Evolutionary conservation across 2,888 invertebrate genomes (phyloP).

Genomic region (Plagiodera versicolora): DNA sequence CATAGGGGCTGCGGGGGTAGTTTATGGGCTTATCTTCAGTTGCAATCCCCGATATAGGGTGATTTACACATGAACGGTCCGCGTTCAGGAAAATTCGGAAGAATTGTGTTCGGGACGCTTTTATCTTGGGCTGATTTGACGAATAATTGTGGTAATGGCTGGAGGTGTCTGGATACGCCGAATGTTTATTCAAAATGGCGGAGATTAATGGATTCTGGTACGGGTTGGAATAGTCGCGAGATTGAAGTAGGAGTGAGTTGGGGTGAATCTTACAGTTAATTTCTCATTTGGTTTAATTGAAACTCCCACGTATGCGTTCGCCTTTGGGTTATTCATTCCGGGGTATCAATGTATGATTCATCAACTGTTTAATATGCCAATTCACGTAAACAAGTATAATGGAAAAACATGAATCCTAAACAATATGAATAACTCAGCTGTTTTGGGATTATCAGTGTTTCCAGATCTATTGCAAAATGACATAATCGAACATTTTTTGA

Average conservation of each 20-base stretch:
- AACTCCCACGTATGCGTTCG: no score
- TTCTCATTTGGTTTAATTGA: not conserved
- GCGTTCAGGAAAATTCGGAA: not conserved
- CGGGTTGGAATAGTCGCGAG: not conserved
- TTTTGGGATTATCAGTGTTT: no score
- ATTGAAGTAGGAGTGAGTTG: not conserved
- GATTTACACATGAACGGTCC: conserved; percentile 18
- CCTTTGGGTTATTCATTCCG: no score
- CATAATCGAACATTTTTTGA: no score
- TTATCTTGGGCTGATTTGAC: conserved; percentile 21
- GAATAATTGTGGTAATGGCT: conserved; percentile 23
- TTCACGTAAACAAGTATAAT: no score
- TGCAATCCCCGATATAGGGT: conserved; percentile 27
- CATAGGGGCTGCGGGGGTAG: conserved; percentile 22
- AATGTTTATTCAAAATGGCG: conserved; percentile 3
- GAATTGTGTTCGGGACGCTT: not conserved
- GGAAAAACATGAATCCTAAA: no score
- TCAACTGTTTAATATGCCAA: no score
- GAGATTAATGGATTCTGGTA: not conserved
- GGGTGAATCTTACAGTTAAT: not conserved
- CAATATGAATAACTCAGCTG: no score
- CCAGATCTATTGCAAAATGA: no score
- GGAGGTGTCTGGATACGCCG: conserved; percentile 7
- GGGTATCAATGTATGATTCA: no score
- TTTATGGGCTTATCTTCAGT: conserved; percentile 26